Evolutionary conservation across 2,888 invertebrate species (phyloP), one percentile per base, ranked within the genome.

Genomic region (Platycheirus rosarum): DNA sequence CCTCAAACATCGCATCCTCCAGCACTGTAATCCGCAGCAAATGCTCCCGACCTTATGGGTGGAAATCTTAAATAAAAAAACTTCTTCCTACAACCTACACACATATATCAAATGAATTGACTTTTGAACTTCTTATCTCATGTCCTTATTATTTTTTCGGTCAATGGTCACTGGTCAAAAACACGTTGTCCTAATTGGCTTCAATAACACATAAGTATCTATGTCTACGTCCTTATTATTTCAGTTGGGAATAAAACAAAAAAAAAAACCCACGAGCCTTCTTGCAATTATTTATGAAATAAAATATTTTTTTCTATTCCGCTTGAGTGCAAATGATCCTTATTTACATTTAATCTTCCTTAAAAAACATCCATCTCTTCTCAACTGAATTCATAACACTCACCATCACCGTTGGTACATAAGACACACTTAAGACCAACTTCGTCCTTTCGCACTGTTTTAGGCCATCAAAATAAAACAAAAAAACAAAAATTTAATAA

Each of bases 371-470:
- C 11, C 11, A 57, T 40, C 26, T 57, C 37, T 14, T 29, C 16
- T 23, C 7, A 40, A 37, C 9, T 23, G 9, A 49, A 48, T 7
- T 6, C 3, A 32, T 18, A 11, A 35, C 35, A 55, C 55, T 55
- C 55, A 23, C 14, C 9, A 14, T 57, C 14, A 40, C 40, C 11
- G 1, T 18, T n/a, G 7, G 6, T 7, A 65, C 8, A 35, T 16
- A 40, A 44, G 14, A n/a, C 55, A 63, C 55, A 55, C 62, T 49
- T 57, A 32, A 32, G n/a, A n/a, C n/a, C n/a, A 32, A 49, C 16
- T 46, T 74, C 26, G 20, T 16, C 23, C 35, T 32, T 57, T 13
- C 42, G 48, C 37, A 2, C 2, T 23, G 6, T 76, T 65, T 75
- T 13, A 69, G 32, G 63, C 65, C 26, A 32, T 37, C 44, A n/a